Base-by-base conservation (phyloP, 2,888 invertebrate genomes). In the Brenthis ino region DNA sequence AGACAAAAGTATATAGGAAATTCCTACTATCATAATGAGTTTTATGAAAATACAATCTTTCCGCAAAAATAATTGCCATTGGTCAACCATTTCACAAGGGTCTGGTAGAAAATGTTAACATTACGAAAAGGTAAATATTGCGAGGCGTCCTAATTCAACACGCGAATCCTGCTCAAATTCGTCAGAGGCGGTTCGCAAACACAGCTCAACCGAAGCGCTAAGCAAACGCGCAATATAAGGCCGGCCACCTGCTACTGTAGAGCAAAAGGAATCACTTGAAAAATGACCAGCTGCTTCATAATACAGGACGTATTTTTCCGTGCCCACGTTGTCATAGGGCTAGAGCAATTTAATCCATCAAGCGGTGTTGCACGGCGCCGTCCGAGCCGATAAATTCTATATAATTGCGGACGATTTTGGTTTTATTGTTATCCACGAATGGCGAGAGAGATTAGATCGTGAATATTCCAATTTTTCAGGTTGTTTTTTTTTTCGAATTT, bases 291-390 rank as follows among this genome's bases (percentile, higher is more conserved):
- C 88, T 93, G 93, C 82, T 93, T 89, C 90, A 89, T 91, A 90
- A 92, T 89, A 89, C 86, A 82, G 81, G 85, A 83, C 87, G 88
- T 90, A 90, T 93, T 93, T 93, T 93, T 91, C 88, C 89, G 85
- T 83, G 84, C 86, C 88, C 87, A 88, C 89, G 89, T 93, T 93
- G 93, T 93, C 93, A 93, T 91, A 93, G 90, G 91, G 92, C 85
- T 80, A 85, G 85, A 91, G 93, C 93, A 93, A 93, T 93, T 93
- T 93, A 93, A 93, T 93, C 93, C 92, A 93, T 93, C 93, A 93
- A 85, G 84, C 86, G 83, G 79, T 79, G 81, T 79, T 86, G 84
- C 85, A 81, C 84, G 83, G 82, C 79, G 81, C 83, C 85, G 86
- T 84, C 86, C 87, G 84, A 85, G 82, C 81, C 92, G 87, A 91